Evolutionary conservation across 37 sponge, comb jelly and placozoan genomes (phyloP).

Genomic region (Agelas oroides): DNA sequence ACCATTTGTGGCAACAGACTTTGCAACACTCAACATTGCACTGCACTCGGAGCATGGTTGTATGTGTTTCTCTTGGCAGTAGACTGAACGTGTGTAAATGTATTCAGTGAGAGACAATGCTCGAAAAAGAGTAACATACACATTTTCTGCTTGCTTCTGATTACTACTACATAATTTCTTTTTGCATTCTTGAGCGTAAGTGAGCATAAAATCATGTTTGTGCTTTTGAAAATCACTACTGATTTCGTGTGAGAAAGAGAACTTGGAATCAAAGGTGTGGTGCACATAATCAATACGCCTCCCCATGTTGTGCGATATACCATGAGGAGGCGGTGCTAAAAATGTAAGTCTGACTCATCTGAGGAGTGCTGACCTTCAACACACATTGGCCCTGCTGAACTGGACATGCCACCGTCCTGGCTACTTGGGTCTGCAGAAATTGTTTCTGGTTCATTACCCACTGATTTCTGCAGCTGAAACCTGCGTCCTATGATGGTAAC

Average conservation of each 20-base stretch:
- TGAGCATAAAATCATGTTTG: not conserved
- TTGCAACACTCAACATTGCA: not conserved
- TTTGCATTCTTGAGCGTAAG: not conserved
- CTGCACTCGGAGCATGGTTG: not conserved
- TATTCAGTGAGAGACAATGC: constrained; percentile 8
- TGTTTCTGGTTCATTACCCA: too few species aligned
- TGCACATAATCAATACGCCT: too few species aligned
- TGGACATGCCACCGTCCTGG: too few species aligned
- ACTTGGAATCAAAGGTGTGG: too few species aligned
- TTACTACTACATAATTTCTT: not conserved
- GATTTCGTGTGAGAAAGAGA: too few species aligned
- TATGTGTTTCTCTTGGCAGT: not conserved
- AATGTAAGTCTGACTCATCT: too few species aligned
- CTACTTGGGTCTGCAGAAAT: too few species aligned
- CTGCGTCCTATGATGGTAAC: too few species aligned
- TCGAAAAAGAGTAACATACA: constrained; percentile 1
- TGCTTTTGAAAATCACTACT: not conserved
- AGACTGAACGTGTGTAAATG: not conserved
- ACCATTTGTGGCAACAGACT: not conserved
- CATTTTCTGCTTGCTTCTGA: not conserved
- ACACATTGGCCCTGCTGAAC: too few species aligned
- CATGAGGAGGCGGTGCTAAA: not conserved
- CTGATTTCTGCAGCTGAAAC: too few species aligned
- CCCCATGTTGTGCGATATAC: not conserved
- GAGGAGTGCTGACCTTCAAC: too few species aligned